phyloP scores from a whole-genome alignment of 1,140 invertebrate species.

The Platyscapa corneri region DNA sequence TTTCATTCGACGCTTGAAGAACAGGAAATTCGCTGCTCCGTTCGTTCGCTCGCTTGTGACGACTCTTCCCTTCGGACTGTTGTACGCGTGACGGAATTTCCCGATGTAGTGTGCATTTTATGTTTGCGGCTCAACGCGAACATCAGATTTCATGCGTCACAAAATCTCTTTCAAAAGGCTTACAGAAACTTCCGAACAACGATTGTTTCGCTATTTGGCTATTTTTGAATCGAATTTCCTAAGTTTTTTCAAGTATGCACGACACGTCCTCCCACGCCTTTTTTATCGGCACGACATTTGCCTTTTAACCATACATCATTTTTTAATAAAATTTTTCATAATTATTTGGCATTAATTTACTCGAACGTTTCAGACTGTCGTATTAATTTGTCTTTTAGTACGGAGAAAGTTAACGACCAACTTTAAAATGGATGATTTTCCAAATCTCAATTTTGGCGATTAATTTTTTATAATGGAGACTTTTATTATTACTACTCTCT shows the following conservation, averaged over 20 bases:
- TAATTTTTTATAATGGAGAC: no score
- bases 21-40: conserved; percentile 13
- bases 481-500: no score
- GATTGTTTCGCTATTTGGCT: not conserved
- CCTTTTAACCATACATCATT: no score
- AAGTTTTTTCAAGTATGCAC: not conserved
- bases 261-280: not conserved
- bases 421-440: no score
- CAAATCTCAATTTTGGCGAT: no score
- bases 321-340: no score
- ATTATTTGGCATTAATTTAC: no score
- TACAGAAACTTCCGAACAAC: not conserved
- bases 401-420: no score
- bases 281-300: not conserved
- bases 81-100: not conserved
- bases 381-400: no score
- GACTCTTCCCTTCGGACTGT: not conserved
- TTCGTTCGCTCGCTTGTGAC: not conserved
- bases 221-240: conserved; percentile 15
- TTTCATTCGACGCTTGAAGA: not conserved
- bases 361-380: no score
- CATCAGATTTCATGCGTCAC: conserved; percentile 23
- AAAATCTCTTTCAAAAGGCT: not conserved
- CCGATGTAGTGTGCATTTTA: conserved; percentile 8
- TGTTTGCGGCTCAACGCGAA: not conserved